phyloP scores from a whole-genome alignment of 2,797 vertebrate species.

The Crocidura indochinensis region DNA sequence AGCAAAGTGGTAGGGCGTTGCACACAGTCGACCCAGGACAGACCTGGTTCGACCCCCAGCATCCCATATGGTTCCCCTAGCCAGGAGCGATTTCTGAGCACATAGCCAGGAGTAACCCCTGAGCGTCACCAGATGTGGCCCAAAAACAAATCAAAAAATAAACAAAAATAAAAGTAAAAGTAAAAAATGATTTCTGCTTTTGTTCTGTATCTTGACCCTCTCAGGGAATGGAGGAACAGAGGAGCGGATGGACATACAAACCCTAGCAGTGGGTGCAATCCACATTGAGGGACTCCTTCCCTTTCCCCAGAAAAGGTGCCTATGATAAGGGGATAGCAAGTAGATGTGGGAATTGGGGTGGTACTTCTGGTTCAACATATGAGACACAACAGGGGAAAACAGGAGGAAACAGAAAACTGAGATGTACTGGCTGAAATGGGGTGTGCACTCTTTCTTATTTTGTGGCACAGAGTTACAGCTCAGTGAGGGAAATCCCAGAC shows the following conservation, averaged over 20 bases:
- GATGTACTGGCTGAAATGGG: constrained; percentile 90
- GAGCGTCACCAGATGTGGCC: too few relatives aligned
- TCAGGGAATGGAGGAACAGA: constrained; percentile 62
- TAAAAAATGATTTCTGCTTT: constrained; percentile 33
- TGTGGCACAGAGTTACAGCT: constrained; percentile 89
- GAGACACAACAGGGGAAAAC: constrained; percentile 81
- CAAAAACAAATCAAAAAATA: too few relatives aligned
- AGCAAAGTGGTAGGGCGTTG: too few relatives aligned
- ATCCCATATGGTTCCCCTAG: too few relatives aligned
- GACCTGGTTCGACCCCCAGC: too few relatives aligned
- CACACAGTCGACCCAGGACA: too few relatives aligned
- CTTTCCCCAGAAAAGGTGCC: constrained; percentile 14
- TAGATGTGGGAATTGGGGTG: neutral
- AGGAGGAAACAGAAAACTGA: constrained; percentile 92
- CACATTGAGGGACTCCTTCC: constrained; percentile 65
- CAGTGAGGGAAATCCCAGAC: constrained; percentile 85
- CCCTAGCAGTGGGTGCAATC: constrained; percentile 64
- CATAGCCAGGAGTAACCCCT: too few relatives aligned
- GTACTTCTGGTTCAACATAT: constrained; percentile 62
- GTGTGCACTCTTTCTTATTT: constrained; percentile 76
- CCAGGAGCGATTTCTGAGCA: too few relatives aligned
- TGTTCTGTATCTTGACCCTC: constrained; percentile 42
- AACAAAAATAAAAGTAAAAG: too few relatives aligned
- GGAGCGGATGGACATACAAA: constrained; percentile 49
- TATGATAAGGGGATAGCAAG: neutral